phyloP scores from a whole-genome alignment of 2,888 invertebrate genomes.

The Mallateleia sp. region DNA sequence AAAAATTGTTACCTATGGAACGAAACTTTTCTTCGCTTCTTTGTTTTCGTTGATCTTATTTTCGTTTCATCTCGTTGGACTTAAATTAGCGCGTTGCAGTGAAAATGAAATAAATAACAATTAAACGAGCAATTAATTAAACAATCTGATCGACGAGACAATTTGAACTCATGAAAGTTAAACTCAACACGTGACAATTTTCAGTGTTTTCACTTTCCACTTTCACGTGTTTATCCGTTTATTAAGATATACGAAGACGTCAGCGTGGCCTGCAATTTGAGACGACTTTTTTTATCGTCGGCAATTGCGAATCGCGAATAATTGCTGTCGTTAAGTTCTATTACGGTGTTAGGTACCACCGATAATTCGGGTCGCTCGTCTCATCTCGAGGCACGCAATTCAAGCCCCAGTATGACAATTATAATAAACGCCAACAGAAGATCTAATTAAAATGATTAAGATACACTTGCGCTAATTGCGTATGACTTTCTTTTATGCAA shows the following conservation, averaged over 20 bases:
- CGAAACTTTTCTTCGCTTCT: too few species aligned
- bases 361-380: not conserved
- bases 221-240: constrained; percentile 53
- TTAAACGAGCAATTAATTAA: constrained; percentile 35
- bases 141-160: constrained; percentile 43
- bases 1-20: too few species aligned
- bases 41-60: too few species aligned
- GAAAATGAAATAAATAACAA: constrained; percentile 36
- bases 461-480: not conserved
- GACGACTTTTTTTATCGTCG: constrained; percentile 7
- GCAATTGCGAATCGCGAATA: constrained; percentile 34
- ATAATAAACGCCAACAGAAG: not conserved
- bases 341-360: not conserved
- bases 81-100: not conserved
- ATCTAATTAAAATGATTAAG: not conserved
- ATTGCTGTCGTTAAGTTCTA: constrained; percentile 45
- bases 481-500: not conserved
- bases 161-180: constrained; percentile 47
- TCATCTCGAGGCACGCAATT: not conserved
- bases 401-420: not conserved
- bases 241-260: constrained; percentile 34
- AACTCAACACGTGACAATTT: constrained; percentile 52
- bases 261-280: constrained; percentile 19
- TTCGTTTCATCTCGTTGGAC: too few species aligned
- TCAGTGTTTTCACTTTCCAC: constrained; percentile 60